Percentiles rank a stretch among this genome's conserved stretches.
Conservation (phyloP, 1,140 invertebrate species). For the Antheraea pernyi region DNA sequence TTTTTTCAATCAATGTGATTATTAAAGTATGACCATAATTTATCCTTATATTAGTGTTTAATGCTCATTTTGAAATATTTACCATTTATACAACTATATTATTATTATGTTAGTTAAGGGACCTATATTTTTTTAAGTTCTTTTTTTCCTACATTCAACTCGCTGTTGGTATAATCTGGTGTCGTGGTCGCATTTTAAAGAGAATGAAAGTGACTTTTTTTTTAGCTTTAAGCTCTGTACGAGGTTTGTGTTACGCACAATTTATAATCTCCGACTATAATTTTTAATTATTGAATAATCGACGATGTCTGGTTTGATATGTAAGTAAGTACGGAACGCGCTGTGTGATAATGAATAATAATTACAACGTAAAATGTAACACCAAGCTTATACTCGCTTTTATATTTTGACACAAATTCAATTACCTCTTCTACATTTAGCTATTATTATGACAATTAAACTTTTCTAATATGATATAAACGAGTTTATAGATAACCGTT, state of each 20-base stretch:
- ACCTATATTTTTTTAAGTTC: conserved; percentile 64
- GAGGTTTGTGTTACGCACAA: conserved; percentile 61
- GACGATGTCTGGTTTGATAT: neutral
- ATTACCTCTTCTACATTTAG: conserved; percentile 14
- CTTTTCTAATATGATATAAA: neutral
- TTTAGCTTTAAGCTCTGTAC: conserved; percentile 2
- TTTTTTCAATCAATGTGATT: conserved; percentile 56
- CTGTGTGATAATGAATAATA: neutral
- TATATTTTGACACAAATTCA: conserved; percentile 22
- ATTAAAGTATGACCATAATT: conserved; percentile 66
- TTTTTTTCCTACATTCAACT: conserved; percentile 17
- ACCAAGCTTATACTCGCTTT: conserved; percentile 47
- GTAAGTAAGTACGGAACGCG: neutral
- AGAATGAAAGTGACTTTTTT: neutral
- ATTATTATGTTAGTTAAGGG: conserved; percentile 65
- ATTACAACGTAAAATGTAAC: conserved; percentile 22
- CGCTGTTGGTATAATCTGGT: neutral
- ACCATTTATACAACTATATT: conserved; percentile 29
- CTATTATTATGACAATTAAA: neutral
- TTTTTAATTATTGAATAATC: neutral
- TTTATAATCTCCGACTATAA: conserved; percentile 15
- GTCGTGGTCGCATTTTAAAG: neutral
- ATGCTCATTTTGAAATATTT: conserved; percentile 74
- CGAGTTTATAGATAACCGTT: neutral
- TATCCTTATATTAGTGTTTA: conserved; percentile 67